phyloP scores from a whole-genome alignment of 2,888 invertebrate species.

The Hemithea aestivaria region DNA sequence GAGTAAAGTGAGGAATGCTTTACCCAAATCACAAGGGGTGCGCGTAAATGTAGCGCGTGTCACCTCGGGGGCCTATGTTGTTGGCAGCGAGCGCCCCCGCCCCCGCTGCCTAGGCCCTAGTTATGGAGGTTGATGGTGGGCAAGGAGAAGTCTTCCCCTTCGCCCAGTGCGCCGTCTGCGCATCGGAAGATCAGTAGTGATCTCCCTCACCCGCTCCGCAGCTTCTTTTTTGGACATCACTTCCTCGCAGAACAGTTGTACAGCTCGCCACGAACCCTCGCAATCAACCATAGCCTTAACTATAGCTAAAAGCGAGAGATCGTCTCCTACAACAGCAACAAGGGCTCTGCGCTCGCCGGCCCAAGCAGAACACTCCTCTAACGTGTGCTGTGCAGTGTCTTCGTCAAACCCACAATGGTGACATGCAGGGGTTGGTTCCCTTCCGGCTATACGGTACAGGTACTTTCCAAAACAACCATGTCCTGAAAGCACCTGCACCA shows the following conservation, averaged over 20 bases:
- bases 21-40: too few relatives aligned
- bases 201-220: slow-evolving; percentile 4
- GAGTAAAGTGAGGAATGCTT: too few relatives aligned
- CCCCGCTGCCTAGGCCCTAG: neutral
- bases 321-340: neutral
- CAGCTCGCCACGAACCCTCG: neutral
- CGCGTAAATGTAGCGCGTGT: neutral
- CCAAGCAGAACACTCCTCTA: slow-evolving; percentile 13
- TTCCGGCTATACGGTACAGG: neutral
- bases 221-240: slow-evolving; percentile 1
- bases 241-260: neutral
- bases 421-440: neutral
- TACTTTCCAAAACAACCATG: slow-evolving; percentile 4
- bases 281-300: slow-evolving; percentile 1
- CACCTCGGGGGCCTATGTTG: too few relatives aligned
- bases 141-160: neutral
- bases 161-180: neutral
- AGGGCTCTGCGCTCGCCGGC: slow-evolving; percentile 14
- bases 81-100: too few relatives aligned
- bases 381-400: slow-evolving; percentile 8
- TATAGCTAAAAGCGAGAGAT: slow-evolving; percentile 4
- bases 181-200: neutral
- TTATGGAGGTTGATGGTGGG: neutral
- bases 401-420: slow-evolving; percentile 2
- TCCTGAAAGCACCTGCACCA: neutral